Conservation (phyloP, 2,113 vertebrate genomes). For the Platysternon megacephalum region DNA sequence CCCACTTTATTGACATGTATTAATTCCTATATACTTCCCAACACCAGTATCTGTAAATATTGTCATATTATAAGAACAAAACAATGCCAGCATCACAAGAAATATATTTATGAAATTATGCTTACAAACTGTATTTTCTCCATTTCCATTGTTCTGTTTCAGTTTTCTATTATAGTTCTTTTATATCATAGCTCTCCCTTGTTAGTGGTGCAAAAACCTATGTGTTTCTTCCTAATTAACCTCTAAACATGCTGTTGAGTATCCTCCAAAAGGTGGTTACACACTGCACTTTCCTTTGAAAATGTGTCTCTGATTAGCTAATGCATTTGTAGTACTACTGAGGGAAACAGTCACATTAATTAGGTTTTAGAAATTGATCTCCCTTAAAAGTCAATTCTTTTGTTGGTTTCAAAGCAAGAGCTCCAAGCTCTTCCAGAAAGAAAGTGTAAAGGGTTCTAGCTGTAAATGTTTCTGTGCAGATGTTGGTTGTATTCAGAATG, state of each 20-base stretch:
- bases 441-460: background rate
- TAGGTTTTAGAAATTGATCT: background rate
- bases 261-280: background rate
- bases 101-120: background rate
- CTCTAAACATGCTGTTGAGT: background rate
- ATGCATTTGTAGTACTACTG: background rate
- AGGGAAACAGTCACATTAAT: background rate
- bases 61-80: background rate
- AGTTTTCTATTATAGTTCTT: background rate
- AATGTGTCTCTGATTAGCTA: background rate
- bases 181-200: background rate
- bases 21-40: background rate
- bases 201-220: background rate
- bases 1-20: background rate
- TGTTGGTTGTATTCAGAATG: background rate
- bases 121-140: background rate
- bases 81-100: background rate
- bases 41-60: background rate
- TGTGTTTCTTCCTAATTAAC: background rate
- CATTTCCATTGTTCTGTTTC: background rate
- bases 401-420: background rate
- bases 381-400: background rate
- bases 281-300: background rate
- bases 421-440: background rate
- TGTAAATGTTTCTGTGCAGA: background rate